Conservation (phyloP, 2,797 vertebrate species). For the Galago senegalensis region DNA sequence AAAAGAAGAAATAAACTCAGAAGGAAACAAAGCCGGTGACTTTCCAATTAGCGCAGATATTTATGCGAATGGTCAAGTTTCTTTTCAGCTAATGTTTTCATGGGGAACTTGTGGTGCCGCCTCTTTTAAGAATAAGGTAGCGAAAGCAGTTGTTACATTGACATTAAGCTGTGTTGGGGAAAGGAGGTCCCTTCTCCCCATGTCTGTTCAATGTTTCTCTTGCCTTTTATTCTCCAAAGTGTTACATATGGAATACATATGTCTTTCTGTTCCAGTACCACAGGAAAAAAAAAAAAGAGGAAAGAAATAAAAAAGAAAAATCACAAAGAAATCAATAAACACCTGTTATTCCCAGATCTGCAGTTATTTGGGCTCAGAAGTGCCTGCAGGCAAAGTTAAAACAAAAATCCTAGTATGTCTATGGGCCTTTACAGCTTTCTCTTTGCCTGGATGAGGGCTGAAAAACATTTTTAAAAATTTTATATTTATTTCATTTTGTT, state of each 20-base stretch:
- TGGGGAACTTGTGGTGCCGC: conserved; percentile 60
- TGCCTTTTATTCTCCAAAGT: conserved; percentile 86
- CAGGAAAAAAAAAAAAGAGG: conserved; percentile 54
- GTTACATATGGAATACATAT: conserved; percentile 87
- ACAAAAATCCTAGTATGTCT: conserved; percentile 76
- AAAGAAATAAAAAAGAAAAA: conserved; percentile 76
- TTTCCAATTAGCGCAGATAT: not conserved
- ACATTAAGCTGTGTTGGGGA: conserved; percentile 69
- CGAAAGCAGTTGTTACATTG: conserved; percentile 73
- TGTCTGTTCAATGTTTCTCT: conserved; percentile 81
- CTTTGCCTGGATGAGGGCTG: conserved; percentile 66
- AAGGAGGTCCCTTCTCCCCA: conserved; percentile 62
- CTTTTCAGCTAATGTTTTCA: conserved; percentile 47
- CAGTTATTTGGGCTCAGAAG: conserved; percentile 84
- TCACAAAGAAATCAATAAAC: conserved; percentile 88
- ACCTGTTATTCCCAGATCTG: conserved; percentile 87
- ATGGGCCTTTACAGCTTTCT: conserved; percentile 80
- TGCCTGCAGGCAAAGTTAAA: conserved; percentile 86
- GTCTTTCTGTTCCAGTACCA: conserved; percentile 82
- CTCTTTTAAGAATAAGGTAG: conserved; percentile 71
- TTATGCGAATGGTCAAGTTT: not conserved
- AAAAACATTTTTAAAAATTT: conserved; percentile 54
- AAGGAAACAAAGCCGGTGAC: not conserved
- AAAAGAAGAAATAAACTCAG: not conserved
- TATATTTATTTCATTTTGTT: conserved; percentile 82